Evolutionary conservation across 2,888 invertebrate genomes (phyloP).

Genomic region (Leucoptera coffeella): DNA sequence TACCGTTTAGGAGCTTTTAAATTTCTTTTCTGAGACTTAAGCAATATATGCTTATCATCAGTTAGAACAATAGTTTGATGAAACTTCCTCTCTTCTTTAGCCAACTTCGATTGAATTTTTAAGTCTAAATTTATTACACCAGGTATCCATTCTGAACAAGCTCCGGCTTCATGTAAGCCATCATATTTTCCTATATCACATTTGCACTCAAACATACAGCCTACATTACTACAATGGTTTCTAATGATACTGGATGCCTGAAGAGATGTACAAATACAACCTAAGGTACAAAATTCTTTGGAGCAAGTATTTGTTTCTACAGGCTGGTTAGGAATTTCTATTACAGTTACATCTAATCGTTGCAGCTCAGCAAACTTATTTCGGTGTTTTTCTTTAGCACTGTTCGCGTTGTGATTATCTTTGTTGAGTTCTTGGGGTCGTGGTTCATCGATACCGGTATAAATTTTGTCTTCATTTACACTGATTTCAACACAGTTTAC

Average conservation of each 20-base stretch:
- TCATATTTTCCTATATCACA: conserved; percentile 27
- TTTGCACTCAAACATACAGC: conserved; percentile 54
- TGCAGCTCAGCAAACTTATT: conserved; percentile 44
- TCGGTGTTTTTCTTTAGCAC: conserved; percentile 24
- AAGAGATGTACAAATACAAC: conserved; percentile 62
- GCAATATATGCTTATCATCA: conserved; percentile 57
- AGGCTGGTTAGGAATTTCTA: conserved; percentile 31
- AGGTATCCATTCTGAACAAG: conserved; percentile 16
- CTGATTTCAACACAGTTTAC: conserved; percentile 57
- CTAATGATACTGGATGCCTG: conserved; percentile 26
- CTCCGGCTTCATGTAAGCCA: conserved; percentile 14
- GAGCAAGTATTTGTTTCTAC: conserved; percentile 20
- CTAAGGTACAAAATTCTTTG: conserved; percentile 54
- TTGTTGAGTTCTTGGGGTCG: conserved; percentile 16
- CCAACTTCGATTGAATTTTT: conserved; percentile 47
- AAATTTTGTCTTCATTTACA: conserved; percentile 48
- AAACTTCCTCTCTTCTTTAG: conserved; percentile 66
- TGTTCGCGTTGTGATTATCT: conserved; percentile 8
- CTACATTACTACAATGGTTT: conserved; percentile 56
- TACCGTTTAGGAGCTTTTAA: conserved; percentile 58
- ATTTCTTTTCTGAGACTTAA: conserved; percentile 52
- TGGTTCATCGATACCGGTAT: conserved; percentile 16
- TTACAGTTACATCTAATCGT: conserved; percentile 61
- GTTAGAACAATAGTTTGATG: conserved; percentile 64
- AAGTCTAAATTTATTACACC: conserved; percentile 35